Percentiles rank a stretch among this genome's conserved stretches.
Evolutionary conservation across 2,888 invertebrate species (phyloP).

Genomic region (Xylota sylvarum): DNA sequence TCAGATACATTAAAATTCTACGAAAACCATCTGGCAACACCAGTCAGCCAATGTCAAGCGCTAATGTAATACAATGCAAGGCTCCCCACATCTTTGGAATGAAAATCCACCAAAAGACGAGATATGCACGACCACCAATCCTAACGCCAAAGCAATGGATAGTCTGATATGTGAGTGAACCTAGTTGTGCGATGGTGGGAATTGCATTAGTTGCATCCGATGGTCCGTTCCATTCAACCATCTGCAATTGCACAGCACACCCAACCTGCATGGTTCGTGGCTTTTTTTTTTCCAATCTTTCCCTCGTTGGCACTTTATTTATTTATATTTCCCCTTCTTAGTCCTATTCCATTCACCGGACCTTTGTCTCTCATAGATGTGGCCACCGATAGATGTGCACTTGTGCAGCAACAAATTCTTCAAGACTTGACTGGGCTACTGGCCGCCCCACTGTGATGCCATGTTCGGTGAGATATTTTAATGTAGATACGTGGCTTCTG

Average conservation of each 20-base stretch:
- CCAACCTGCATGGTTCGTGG: constrained; percentile 54
- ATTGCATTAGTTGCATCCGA: constrained; percentile 62
- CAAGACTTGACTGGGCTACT: constrained; percentile 20
- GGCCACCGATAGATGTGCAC: constrained; percentile 64
- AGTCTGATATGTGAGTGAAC: constrained; percentile 17
- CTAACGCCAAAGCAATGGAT: constrained; percentile 28
- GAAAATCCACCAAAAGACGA: constrained; percentile 16
- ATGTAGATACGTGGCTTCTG: constrained; percentile 76
- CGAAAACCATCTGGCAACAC: neutral
- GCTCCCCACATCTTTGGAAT: constrained; percentile 8
- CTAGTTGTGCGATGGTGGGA: constrained; percentile 60
- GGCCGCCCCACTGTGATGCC: constrained; percentile 61
- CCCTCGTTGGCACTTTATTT: constrained; percentile 72
- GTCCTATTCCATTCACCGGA: constrained; percentile 59
- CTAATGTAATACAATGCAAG: constrained; percentile 37
- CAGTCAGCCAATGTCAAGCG: constrained; percentile 17
- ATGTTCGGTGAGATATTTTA: constrained; percentile 76
- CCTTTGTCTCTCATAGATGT: constrained; percentile 59
- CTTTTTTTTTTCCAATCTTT: constrained; percentile 54
- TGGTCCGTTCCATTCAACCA: constrained; percentile 40
- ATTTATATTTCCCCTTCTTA: constrained; percentile 59
- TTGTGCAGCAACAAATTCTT: constrained; percentile 43
- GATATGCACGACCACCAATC: constrained; percentile 54
- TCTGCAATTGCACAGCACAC: constrained; percentile 47
- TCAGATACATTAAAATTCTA: neutral